Evolutionary conservation across 92 coral and sea anemone species (phyloP).

Genomic region (Zoanthus sociatus): DNA sequence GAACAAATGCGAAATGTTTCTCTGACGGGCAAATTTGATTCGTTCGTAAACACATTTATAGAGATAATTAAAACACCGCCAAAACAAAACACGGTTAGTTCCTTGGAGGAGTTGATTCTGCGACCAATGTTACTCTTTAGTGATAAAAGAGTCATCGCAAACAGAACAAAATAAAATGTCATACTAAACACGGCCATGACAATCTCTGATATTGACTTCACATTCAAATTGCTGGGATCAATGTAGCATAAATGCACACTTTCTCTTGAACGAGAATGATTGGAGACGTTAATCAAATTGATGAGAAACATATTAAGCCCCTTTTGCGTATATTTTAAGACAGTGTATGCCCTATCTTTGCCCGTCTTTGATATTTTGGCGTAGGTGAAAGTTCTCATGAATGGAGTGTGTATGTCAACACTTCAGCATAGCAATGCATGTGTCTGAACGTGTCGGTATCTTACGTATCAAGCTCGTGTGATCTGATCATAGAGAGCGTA

Average conservation of each 20-base stretch:
- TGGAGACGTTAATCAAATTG: neutral
- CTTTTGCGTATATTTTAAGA: too few species aligned
- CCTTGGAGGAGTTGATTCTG: conserved; percentile 31
- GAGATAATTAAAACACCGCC: conserved; percentile 39
- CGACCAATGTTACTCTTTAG: conserved; percentile 6
- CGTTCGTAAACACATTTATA: conserved; percentile 49
- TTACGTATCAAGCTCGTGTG: too few species aligned
- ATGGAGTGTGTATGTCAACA: too few species aligned
- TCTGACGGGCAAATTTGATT: conserved; percentile 10
- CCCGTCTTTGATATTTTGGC: too few species aligned
- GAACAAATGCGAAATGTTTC: conserved; percentile 36
- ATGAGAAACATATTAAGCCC: neutral
- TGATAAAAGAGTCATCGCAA: neutral
- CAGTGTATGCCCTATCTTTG: too few species aligned
- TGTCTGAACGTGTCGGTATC: too few species aligned
- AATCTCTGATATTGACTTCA: neutral
- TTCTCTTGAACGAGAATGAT: neutral
- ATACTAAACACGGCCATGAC: conserved; percentile 1
- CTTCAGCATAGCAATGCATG: too few species aligned
- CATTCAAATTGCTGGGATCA: conserved; percentile 21
- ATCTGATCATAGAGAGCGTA: too few species aligned
- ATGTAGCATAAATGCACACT: neutral
- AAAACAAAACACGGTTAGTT: conserved; percentile 20
- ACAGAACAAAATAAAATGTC: neutral
- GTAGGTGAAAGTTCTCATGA: too few species aligned